phyloP scores from a whole-genome alignment of 2,888 invertebrate species.

The Vannuccia rotundouncinata region DNA sequence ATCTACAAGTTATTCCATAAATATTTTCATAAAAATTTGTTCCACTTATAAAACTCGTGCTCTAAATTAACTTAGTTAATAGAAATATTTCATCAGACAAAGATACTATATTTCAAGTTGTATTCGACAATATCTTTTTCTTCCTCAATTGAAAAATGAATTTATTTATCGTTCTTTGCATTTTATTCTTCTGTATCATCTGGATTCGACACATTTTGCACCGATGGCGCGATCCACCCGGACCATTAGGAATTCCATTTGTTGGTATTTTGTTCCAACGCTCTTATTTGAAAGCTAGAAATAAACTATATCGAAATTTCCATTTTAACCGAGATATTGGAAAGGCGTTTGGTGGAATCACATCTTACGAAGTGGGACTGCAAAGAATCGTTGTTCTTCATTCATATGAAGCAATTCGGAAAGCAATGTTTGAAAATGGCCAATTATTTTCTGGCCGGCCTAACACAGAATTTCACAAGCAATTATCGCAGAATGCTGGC shows the following conservation, averaged over 20 bases:
- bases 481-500: not conserved
- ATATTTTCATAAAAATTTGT: no score
- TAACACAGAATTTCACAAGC: not conserved
- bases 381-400: not conserved
- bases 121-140: no score
- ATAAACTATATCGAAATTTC: not conserved
- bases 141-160: no score
- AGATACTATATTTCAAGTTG: no score
- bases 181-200: not conserved
- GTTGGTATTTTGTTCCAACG: not conserved
- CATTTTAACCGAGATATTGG: not conserved
- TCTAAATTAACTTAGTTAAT: no score
- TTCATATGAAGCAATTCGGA: not conserved
- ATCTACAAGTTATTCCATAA: no score
- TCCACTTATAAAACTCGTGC: no score
- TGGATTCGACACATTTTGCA: not conserved
- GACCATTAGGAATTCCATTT: not conserved
- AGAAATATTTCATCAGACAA: no score
- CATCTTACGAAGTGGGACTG: not conserved
- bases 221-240: not conserved
- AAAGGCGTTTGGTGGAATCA: not conserved
- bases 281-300: not conserved
- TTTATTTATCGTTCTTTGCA: not conserved
- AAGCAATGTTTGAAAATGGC: not conserved
- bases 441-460: not conserved